A percentile compares a stretch with the other conserved stretches of the same genome.
Evolutionary conservation across 2,888 invertebrate genomes (phyloP).

Genomic region (Diarsia dahlii): DNA sequence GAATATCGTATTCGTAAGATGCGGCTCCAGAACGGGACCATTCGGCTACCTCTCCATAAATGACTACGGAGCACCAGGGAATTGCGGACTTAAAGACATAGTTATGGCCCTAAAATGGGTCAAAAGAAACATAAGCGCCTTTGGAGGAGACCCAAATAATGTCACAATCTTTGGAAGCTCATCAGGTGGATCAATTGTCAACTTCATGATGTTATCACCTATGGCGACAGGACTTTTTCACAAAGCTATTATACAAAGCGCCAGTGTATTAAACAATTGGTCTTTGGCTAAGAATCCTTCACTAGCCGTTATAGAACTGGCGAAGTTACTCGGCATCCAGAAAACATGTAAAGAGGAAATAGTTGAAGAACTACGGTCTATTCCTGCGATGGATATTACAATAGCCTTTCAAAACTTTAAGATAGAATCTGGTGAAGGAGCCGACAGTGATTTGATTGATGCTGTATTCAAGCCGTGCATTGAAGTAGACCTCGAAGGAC

Average conservation of each 20-base stretch:
- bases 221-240: constrained; percentile 87
- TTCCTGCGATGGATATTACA: constrained; percentile 77
- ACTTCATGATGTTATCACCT: constrained; percentile 87
- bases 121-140: constrained; percentile 81
- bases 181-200: constrained; percentile 85
- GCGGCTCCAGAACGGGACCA: constrained; percentile 85
- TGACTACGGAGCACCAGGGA: constrained; percentile 85
- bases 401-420: constrained; percentile 69
- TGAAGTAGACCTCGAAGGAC: constrained; percentile 85
- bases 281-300: constrained; percentile 81
- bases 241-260: constrained; percentile 86
- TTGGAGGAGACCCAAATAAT: constrained; percentile 86
- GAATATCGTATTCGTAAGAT: constrained; percentile 83
- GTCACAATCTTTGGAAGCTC: constrained; percentile 88
- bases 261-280: constrained; percentile 85
- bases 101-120: constrained; percentile 86
- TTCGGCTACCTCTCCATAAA: constrained; percentile 86
- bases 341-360: constrained; percentile 76
- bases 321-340: constrained; percentile 77
- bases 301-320: constrained; percentile 75
- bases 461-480: constrained; percentile 84
- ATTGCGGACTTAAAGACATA: constrained; percentile 86
- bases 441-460: constrained; percentile 75
- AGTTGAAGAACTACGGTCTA: constrained; percentile 79
- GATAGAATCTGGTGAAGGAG: constrained; percentile 44